Evolutionary conservation across 2,888 invertebrate genomes (phyloP).

Genomic region (Erebia epiphron): DNA sequence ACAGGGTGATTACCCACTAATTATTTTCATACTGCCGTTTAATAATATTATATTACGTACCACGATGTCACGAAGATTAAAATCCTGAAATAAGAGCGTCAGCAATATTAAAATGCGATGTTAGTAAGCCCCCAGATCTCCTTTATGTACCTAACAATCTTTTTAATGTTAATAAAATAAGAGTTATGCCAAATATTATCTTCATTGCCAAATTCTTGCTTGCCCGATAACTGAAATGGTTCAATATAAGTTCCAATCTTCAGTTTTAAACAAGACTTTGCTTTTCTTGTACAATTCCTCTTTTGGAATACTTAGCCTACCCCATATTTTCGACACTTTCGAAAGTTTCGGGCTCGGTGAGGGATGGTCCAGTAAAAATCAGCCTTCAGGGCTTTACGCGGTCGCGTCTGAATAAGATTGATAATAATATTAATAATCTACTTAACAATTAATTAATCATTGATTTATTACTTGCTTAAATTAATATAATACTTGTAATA

Average conservation of each 20-base stretch:
- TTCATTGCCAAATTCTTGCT: conserved; percentile 74
- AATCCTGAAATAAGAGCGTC: too few relatives aligned
- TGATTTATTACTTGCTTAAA: too few relatives aligned
- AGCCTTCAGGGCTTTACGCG: conserved; percentile 55
- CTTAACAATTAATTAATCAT: too few relatives aligned
- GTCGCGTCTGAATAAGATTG: neutral
- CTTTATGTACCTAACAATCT: too few relatives aligned
- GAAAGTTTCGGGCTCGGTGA: conserved; percentile 66
- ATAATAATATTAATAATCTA: neutral
- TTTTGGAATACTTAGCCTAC: conserved; percentile 77
- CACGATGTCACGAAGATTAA: too few relatives aligned
- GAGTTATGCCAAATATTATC: conserved; percentile 73
- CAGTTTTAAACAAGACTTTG: conserved; percentile 77
- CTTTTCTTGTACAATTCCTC: conserved; percentile 78
- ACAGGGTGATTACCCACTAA: too few relatives aligned
- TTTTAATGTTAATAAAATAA: conserved; percentile 39
- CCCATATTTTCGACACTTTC: conserved; percentile 72
- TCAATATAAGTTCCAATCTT: conserved; percentile 68
- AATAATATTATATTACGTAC: too few relatives aligned
- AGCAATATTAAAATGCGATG: too few relatives aligned
- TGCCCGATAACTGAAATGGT: conserved; percentile 73
- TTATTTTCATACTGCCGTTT: too few relatives aligned
- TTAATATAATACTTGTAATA: too few relatives aligned
- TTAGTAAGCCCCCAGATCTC: too few relatives aligned
- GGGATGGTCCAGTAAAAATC: conserved; percentile 67